Base-by-base conservation (phyloP, 2,888 invertebrate species). In the Mamestra brassicae region DNA sequence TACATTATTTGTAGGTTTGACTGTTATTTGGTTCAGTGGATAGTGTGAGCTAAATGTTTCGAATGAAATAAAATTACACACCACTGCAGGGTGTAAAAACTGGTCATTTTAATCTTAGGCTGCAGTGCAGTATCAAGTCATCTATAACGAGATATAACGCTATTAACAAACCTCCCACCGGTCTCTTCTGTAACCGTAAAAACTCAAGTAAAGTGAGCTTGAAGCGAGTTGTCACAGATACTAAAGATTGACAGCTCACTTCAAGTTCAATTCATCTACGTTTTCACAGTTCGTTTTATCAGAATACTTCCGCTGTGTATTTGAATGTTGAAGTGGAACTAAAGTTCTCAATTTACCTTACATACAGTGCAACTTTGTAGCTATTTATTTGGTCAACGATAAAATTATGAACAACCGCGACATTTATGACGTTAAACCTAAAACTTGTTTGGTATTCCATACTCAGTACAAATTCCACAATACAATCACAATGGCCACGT, bases 401-500 rank as follows among this genome's bases (percentile, higher is more conserved):
- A 36, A 66, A 74, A 74, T 70, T 70, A 63, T 62, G 34, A 74
- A 66, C 74, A 74, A 69, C 61, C 38, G 54, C 54, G 69, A 75
- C 62, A 64, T 80, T 81, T 81, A 74, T 80, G 84, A 70, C 55
- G 45, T 71, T 69, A 82, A 78, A 73, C 60, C 50, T 63, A 58
- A 60, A 74, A 74, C 80, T 74, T 68, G 70, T 72, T 80, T 74
- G 58, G 61, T 77, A 70, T 78, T 71, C 71, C 66, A 76, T 74
- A 66, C 64, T 68, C 60, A 57, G 60, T 71, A 75, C 74, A 87
- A 85, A 85, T 79, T 84, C 72, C 71, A 81, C 80, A 76, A 74
- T 67, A 80, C 78, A 81, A 80, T 81, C 84, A 81, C 80, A 81
- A 77, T 68, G 68, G 71, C 78, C 66, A 75, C 70, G 80, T 78